phyloP scores from a whole-genome alignment of 2,888 invertebrate species.

The Autographa pulchrina region DNA sequence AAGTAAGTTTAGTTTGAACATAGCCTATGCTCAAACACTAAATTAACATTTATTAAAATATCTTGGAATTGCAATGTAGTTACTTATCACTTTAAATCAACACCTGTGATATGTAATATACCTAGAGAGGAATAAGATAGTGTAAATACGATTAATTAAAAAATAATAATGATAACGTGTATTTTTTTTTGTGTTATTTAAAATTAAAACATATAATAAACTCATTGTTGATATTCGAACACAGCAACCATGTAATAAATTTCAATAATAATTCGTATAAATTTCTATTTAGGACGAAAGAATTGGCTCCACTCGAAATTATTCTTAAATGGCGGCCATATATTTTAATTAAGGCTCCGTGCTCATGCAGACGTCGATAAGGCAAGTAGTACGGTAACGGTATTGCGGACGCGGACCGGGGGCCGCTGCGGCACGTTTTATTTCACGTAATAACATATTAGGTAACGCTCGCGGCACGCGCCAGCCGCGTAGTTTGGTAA shows the following conservation, averaged over 20 bases:
- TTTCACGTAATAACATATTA: constrained; percentile 87
- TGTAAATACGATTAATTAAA: no score
- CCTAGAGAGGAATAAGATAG: no score
- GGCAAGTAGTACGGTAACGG: constrained; percentile 72
- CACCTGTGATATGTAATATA: no score
- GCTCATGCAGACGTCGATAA: constrained; percentile 82
- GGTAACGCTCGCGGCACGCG: constrained; percentile 73
- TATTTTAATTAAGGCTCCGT: constrained; percentile 85
- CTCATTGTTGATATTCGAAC: constrained; percentile 37
- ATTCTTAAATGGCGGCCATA: constrained; percentile 82
- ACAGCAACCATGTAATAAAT: constrained; percentile 63
- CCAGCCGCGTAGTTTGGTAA: constrained; percentile 72
- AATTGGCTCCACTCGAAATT: constrained; percentile 74
- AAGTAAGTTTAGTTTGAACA: no score
- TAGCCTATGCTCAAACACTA: no score
- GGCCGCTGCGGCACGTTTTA: constrained; percentile 77
- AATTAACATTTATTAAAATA: no score
- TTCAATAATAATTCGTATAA: constrained; percentile 72
- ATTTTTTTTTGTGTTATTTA: neutral
- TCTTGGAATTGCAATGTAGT: no score
- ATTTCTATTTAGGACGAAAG: constrained; percentile 74
- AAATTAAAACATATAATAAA: neutral
- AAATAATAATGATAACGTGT: no score
- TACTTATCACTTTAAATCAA: no score
- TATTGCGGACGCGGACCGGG: constrained; percentile 65